Conservation (phyloP, 2,888 invertebrate genomes). For the Serrognathus titanus region DNA sequence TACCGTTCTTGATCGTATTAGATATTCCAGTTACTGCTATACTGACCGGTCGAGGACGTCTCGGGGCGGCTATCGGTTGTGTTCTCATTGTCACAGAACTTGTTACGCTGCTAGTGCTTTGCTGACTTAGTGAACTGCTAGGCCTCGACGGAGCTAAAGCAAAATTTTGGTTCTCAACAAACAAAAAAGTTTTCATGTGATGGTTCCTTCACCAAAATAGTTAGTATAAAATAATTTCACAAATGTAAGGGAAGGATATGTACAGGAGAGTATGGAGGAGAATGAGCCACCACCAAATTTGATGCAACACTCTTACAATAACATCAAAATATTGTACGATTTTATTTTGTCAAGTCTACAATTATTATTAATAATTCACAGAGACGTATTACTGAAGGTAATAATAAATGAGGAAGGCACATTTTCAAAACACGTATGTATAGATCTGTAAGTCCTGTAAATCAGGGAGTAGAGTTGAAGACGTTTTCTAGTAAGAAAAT, state of each 20-base stretch:
- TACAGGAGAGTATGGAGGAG: slow-evolving; percentile 14
- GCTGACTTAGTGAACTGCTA: slow-evolving; percentile 79
- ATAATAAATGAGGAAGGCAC: too few relatives aligned
- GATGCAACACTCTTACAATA: too few relatives aligned
- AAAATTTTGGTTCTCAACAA: background rate
- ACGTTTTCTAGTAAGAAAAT: background rate
- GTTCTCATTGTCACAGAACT: slow-evolving; percentile 57
- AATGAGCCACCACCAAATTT: slow-evolving; percentile 31
- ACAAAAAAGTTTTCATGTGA: too few relatives aligned
- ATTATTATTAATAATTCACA: background rate
- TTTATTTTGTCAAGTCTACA: background rate
- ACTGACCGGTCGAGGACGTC: slow-evolving; percentile 75
- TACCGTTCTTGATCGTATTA: slow-evolving; percentile 33
- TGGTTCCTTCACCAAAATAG: background rate
- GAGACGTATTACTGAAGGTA: background rate
- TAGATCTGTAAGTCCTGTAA: too few relatives aligned
- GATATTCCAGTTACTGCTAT: slow-evolving; percentile 83
- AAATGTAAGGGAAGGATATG: slow-evolving; percentile 10
- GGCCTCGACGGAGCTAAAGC: slow-evolving; percentile 70
- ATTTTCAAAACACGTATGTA: too few relatives aligned
- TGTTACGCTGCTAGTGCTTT: slow-evolving; percentile 60
- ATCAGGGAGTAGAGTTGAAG: too few relatives aligned
- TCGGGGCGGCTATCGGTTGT: slow-evolving; percentile 59
- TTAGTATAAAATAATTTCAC: slow-evolving; percentile 3
- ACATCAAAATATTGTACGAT: too few relatives aligned